Evolutionary conservation across 2,888 invertebrate species (phyloP).

Genomic region (Synanthedon myopaeformis): DNA sequence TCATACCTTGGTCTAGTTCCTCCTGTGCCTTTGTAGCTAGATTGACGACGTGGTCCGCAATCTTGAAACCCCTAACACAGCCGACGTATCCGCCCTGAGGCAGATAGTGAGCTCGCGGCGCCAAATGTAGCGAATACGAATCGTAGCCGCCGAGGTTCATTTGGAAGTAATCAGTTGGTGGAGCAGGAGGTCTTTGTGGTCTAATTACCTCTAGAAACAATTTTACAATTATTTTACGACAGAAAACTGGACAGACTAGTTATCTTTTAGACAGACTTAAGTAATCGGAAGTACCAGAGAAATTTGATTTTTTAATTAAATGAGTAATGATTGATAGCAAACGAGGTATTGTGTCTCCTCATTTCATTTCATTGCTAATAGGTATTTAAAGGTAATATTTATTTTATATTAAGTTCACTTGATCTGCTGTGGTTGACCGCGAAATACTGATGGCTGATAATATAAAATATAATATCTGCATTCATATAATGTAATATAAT

Average conservation of each 20-base stretch:
- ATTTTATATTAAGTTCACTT: too few species aligned
- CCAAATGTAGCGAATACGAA: conserved; percentile 74
- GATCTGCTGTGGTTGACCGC: too few species aligned
- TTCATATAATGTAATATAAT: too few species aligned
- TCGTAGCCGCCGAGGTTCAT: conserved; percentile 89
- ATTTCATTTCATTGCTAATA: too few species aligned
- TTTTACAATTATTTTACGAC: neutral
- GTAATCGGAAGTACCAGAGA: neutral
- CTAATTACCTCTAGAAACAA: conserved; percentile 80
- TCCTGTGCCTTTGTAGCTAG: conserved; percentile 78
- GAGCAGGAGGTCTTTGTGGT: conserved; percentile 89
- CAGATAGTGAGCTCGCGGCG: conserved; percentile 37
- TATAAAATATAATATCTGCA: too few species aligned
- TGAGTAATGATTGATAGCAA: too few species aligned
- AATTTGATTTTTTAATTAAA: neutral
- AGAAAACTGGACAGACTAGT: neutral
- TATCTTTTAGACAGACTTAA: neutral
- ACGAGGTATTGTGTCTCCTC: too few species aligned
- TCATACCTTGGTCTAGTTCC: conserved; percentile 75
- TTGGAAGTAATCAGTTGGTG: conserved; percentile 91
- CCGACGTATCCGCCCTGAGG: conserved; percentile 83
- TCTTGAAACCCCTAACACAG: conserved; percentile 88
- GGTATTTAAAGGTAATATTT: too few species aligned
- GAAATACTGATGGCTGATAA: too few species aligned
- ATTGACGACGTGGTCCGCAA: conserved; percentile 84